phyloP scores from a whole-genome alignment of 2,888 invertebrate species.

The Apamea epomidion region DNA sequence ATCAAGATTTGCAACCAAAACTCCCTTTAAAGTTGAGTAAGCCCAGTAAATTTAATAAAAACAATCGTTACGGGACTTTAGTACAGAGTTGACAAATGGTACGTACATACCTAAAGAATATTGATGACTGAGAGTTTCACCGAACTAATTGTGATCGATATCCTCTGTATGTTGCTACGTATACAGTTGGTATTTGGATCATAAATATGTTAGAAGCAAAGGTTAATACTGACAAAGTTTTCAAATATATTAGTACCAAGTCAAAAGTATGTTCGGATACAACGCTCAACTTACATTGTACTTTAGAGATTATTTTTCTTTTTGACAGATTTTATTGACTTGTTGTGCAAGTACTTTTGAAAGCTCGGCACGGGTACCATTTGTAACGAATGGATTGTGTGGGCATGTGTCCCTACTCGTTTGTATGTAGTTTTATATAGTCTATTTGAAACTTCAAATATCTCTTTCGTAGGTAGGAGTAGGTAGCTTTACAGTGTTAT shows the following conservation, averaged over 20 bases:
- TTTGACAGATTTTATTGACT: conserved; percentile 64
- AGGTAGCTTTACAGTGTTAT: conserved; percentile 38
- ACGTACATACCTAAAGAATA: conserved; percentile 36
- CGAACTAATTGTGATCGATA: conserved; percentile 46
- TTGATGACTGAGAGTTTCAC: conserved; percentile 43
- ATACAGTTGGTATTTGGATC: conserved; percentile 16
- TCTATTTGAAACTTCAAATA: conserved; percentile 35
- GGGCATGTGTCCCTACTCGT: conserved; percentile 42
- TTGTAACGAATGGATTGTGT: conserved; percentile 53
- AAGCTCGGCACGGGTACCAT: conserved; percentile 46
- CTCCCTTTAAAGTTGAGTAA: conserved; percentile 79
- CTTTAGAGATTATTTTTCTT: conserved; percentile 62
- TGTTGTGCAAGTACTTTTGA: conserved; percentile 60
- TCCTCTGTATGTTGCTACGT: neutral
- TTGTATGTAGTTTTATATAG: conserved; percentile 48
- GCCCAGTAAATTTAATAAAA: conserved; percentile 85
- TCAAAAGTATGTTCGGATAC: conserved; percentile 54
- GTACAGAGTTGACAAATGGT: conserved; percentile 54
- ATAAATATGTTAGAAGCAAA: conserved; percentile 38
- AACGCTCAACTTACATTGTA: conserved; percentile 59
- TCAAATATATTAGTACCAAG: conserved; percentile 45
- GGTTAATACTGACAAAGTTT: conserved; percentile 46
- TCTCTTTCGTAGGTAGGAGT: neutral
- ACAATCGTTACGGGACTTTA: conserved; percentile 69
- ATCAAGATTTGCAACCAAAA: conserved; percentile 86